Evolutionary conservation across 1,140 invertebrate genomes (phyloP), one percentile per base, ranked within the genome.

Genomic region (Tribolium madens): DNA sequence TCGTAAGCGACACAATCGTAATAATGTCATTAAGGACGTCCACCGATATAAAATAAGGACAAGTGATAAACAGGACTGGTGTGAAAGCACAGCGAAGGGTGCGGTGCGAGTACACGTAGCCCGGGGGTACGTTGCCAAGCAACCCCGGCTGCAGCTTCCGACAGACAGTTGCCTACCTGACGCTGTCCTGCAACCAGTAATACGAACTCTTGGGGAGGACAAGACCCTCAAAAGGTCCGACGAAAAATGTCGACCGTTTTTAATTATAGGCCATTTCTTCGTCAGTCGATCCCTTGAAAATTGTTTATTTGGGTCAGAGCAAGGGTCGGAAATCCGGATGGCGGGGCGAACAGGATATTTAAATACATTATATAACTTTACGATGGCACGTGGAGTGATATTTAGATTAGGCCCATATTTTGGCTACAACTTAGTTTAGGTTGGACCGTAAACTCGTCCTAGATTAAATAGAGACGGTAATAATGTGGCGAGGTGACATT

Each of bases 61-160:
- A 72, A 50, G 46, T 50, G 70, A 72, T 72, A 72, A 72, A 72
- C 70, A 72, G 70, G 70, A 18, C 50, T 46, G 13, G 26, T 31
- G 70, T 50, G 50, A 72, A 72, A 52, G 50, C 31, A 36, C n/a
- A 26, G 70, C 21, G 50, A 36, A 72, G 70, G 70, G 70, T 72
- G 70, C 70, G 46, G 70, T 71, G 68, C 68, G 68, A 46, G 47
- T 72, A 72, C 50, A 72, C 50, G 70, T 72, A 72, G 70, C 70
- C 70, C 70, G 50, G 70, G 70, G 70, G 70, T 72, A 52, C 17
- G 70, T 72, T 72, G 70, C 70, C 70, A 72, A 72, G 70, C 70
- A 72, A 72, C 70, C 70, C 47, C 26, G 50, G 70, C 70, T 71
- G 70, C 70, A 72, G 70, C 70, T 72, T 72, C 46, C 70, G 47